These are phyloP conservation scores for Emydocephalus ijimae DNA, from an alignment of 2,113 vertebrate genomes.

Conservation along the genomic window DNA sequence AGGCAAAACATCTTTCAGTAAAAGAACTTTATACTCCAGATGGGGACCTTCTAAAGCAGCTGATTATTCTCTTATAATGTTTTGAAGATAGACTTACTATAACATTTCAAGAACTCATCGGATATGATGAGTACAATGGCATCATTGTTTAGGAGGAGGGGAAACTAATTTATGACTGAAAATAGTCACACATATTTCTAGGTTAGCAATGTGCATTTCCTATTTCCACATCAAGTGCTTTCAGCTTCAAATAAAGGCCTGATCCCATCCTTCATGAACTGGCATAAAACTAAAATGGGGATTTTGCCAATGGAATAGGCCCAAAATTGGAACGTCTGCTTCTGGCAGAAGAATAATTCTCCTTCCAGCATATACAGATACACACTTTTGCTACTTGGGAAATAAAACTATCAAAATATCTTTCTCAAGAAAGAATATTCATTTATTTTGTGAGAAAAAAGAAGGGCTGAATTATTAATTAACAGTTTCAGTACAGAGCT, in stretches of 20 bases:
- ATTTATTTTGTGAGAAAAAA: constrained; percentile 9
- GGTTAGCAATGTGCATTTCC: constrained; percentile 51
- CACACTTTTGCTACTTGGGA: background rate
- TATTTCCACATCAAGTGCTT: constrained; percentile 41
- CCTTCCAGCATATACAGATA: background rate
- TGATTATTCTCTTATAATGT: constrained; percentile 79
- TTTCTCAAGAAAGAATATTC: background rate
- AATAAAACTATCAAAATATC: background rate
- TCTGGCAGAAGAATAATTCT: constrained; percentile 13
- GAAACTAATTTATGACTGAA: constrained; percentile 54
- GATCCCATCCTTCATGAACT: background rate
- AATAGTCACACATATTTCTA: constrained; percentile 55
- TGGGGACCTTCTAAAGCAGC: constrained; percentile 88
- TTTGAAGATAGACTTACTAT: constrained; percentile 78
- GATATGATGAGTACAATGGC: constrained; percentile 71
- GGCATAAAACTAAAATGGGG: fast-evolving
- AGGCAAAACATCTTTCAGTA: constrained; percentile 80
- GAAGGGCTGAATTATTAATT: constrained; percentile 19
- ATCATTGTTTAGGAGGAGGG: constrained; percentile 69
- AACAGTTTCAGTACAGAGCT: background rate
- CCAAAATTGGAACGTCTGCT: constrained; percentile 37
- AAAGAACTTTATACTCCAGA: constrained; percentile 86
- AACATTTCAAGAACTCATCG: constrained; percentile 76
- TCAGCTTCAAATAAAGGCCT: constrained; percentile 22
- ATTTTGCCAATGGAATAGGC: background rate